Conservation (phyloP, 2,888 invertebrate genomes). For the Chrysolina oricalcia region DNA sequence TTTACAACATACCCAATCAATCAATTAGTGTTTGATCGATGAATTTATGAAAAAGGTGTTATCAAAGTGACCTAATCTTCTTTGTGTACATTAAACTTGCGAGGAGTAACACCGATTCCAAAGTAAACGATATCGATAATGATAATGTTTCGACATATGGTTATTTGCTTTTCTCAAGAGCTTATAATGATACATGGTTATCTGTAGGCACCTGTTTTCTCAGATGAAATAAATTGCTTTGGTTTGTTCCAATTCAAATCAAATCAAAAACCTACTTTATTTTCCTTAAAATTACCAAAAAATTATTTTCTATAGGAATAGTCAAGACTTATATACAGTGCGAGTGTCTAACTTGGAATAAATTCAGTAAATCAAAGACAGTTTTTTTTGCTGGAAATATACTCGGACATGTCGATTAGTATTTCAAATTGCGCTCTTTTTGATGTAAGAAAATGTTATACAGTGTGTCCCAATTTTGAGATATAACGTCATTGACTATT, state of each 20-base stretch:
- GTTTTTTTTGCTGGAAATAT: too few relatives aligned
- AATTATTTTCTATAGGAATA: too few relatives aligned
- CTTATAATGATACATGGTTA: conserved; percentile 47
- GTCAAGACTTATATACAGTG: too few relatives aligned
- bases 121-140: conserved; percentile 41
- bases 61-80: conserved; percentile 26
- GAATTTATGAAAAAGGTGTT: conserved; percentile 6
- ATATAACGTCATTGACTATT: too few relatives aligned
- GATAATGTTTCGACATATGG: conserved; percentile 47
- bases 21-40: conserved; percentile 20
- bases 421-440: too few relatives aligned
- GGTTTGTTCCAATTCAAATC: conserved; percentile 3
- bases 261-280: too few relatives aligned
- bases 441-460: too few relatives aligned
- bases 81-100: conserved; percentile 39
- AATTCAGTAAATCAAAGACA: too few relatives aligned
- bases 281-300: too few relatives aligned
- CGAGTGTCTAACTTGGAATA: too few relatives aligned
- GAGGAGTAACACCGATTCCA: conserved; percentile 34
- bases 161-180: conserved; percentile 54
- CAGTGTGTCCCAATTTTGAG: too few relatives aligned
- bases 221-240: conserved; percentile 38
- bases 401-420: too few relatives aligned
- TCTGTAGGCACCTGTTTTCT: conserved; percentile 49
- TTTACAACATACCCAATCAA: conserved; percentile 3